Percentiles rank a stretch among this genome's conserved stretches.
phyloP scores from a whole-genome alignment of 2,888 invertebrate species.

The Amitus sp. region DNA sequence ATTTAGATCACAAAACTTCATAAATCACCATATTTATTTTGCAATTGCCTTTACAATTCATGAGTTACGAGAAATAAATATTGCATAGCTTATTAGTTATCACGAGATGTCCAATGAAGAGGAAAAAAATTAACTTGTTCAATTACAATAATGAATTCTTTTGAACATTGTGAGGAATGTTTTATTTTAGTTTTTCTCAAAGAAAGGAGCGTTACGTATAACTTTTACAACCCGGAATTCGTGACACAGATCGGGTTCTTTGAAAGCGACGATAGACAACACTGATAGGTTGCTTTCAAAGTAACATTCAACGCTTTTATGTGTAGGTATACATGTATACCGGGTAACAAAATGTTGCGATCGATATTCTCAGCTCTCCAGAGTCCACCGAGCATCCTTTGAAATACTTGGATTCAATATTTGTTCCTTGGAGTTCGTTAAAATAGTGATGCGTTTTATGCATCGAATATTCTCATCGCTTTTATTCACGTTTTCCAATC shows the following conservation, averaged over 20 bases:
- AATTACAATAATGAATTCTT: no score
- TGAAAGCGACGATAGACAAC: conserved; percentile 10
- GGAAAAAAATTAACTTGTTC: no score
- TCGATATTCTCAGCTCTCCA: conserved; percentile 35
- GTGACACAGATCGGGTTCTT: conserved; percentile 10
- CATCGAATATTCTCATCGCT: conserved; percentile 11
- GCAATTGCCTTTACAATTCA: no score
- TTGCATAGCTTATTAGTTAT: no score
- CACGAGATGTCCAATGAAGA: no score
- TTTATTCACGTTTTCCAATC: not conserved
- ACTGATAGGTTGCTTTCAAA: conserved; percentile 18
- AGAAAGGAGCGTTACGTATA: not conserved
- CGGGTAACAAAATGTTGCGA: conserved; percentile 37
- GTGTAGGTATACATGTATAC: conserved; percentile 16
- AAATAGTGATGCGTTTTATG: conserved; percentile 10
- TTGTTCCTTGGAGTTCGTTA: conserved; percentile 17
- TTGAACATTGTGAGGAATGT: no score
- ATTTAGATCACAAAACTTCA: no score
- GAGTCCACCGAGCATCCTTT: conserved; percentile 28
- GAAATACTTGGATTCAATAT: conserved; percentile 24
- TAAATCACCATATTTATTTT: no score
- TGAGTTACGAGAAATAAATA: no score
- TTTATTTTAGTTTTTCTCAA: no score
- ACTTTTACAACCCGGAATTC: not conserved
- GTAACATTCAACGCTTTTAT: conserved; percentile 25